Percentiles rank a stretch among this genome's conserved stretches.
Conservation (phyloP, 2,888 invertebrate species). For the Dicyrtoma fusca region DNA sequence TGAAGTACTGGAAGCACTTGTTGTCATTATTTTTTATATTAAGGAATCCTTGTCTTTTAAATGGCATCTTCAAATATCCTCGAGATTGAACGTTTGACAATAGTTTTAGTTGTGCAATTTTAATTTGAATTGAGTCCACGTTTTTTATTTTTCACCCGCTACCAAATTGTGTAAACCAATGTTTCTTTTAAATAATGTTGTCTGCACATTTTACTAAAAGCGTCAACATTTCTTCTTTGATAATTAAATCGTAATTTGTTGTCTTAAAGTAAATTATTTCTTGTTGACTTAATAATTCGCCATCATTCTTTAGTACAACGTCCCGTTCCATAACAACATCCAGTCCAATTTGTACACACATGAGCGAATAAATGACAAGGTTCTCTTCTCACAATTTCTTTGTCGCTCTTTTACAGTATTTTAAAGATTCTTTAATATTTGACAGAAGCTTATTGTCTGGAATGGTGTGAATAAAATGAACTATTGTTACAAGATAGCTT, state of each 20-base stretch:
- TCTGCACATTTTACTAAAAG: neutral
- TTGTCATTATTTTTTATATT: neutral
- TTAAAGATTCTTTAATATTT: too few relatives aligned
- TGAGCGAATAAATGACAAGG: neutral
- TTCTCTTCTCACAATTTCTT: neutral
- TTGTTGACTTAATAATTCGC: neutral
- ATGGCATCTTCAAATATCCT: neutral
- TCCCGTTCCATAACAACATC: neutral
- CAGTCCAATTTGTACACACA: neutral
- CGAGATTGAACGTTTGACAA: neutral
- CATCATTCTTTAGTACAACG: neutral
- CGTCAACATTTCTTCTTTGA: neutral
- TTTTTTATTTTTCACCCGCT: neutral
- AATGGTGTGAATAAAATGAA: too few relatives aligned
- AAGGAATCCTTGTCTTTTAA: neutral
- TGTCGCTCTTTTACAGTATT: too few relatives aligned
- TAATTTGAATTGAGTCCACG: neutral
- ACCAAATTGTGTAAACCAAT: neutral
- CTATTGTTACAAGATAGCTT: too few relatives aligned
- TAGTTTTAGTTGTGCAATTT: neutral
- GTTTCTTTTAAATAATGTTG: neutral
- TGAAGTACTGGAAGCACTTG: neutral
- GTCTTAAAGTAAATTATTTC: slow-evolving; percentile 2
- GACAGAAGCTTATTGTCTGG: too few relatives aligned
- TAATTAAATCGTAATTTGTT: neutral